Evolutionary conservation across 2,797 vertebrate species (phyloP).

Genomic region (Sebastes flavidus): DNA sequence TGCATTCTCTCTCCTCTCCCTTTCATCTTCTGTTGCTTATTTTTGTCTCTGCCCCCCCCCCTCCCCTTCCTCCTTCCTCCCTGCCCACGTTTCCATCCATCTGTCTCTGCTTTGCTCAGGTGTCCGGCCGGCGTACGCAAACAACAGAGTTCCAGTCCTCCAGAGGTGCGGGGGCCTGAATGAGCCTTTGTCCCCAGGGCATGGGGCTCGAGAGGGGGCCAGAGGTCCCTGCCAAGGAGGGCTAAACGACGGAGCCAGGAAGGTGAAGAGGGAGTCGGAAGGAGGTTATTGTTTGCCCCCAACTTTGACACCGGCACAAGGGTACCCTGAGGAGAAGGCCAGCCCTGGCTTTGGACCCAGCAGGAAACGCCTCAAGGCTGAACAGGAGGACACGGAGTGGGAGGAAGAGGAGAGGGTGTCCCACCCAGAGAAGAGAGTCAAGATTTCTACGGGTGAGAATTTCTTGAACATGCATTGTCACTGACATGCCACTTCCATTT

Average conservation of each 20-base stretch:
- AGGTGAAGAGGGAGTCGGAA: slow-evolving; percentile 49
- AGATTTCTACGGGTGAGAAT: slow-evolving; percentile 66
- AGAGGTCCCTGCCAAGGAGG: slow-evolving; percentile 22
- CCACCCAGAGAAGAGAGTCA: slow-evolving; percentile 88
- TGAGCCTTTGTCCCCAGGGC: slow-evolving; percentile 55
- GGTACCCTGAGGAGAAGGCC: slow-evolving; percentile 67
- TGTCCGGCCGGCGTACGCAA: slow-evolving; percentile 61
- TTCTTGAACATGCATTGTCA: neutral
- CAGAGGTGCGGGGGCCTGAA: slow-evolving; percentile 73
- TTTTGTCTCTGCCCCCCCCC: neutral
- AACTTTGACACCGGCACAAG: slow-evolving; percentile 68
- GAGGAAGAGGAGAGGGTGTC: slow-evolving; percentile 66
- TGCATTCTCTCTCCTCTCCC: slow-evolving; percentile 14
- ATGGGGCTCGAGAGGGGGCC: slow-evolving; percentile 41
- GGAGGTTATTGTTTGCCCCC: slow-evolving; percentile 60
- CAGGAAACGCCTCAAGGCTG: slow-evolving; percentile 85
- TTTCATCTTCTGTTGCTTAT: slow-evolving; percentile 32
- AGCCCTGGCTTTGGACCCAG: slow-evolving; percentile 74
- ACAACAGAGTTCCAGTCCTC: slow-evolving; percentile 81
- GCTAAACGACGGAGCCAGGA: slow-evolving; percentile 47
- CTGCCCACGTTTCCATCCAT: neutral
- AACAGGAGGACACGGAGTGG: slow-evolving; percentile 72
- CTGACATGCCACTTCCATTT: neutral
- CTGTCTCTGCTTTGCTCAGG: slow-evolving; percentile 57
- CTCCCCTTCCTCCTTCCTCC: neutral